Evolutionary conservation across 2,797 vertebrate species (phyloP).

Genomic region (Pempheris klunzingeri): DNA sequence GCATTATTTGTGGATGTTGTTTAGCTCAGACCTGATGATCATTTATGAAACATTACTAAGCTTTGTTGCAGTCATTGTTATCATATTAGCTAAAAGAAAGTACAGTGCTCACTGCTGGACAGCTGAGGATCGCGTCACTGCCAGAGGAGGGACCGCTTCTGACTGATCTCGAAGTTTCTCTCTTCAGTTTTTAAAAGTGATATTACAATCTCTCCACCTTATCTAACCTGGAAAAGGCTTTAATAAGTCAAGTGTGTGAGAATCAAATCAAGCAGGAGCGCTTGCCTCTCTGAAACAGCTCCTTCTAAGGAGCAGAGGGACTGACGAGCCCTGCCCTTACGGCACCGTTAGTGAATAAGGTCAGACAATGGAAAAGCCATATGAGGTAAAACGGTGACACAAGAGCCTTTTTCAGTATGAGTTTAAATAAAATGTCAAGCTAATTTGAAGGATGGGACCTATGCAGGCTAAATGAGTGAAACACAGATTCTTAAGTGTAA

Average conservation of each 20-base stretch:
- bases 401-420: conserved; percentile 7
- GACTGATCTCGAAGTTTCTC: background rate
- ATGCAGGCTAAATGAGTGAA: background rate
- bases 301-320: conserved; percentile 75
- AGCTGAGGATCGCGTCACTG: conserved; percentile 53
- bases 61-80: background rate
- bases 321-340: conserved; percentile 21
- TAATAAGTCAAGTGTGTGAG: conserved; percentile 29
- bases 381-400: conserved; percentile 53
- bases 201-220: background rate
- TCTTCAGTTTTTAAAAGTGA: conserved; percentile 1
- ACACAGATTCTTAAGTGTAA: conserved; percentile 5
- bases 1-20: conserved; percentile 27
- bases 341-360: conserved; percentile 50
- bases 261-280: conserved; percentile 41
- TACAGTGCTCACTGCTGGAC: conserved; percentile 59
- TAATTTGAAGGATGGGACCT: conserved; percentile 14
- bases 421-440: conserved; percentile 51
- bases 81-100: conserved; percentile 4
- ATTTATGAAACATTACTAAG: conserved; percentile 12
- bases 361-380: conserved; percentile 61
- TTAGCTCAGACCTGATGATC: conserved; percentile 15
- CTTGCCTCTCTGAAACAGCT: conserved; percentile 50
- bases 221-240: conserved; percentile 26
- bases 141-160: conserved; percentile 18